Conservation (phyloP, 1,140 invertebrate species). For the Anagrus nilaparvatae region DNA sequence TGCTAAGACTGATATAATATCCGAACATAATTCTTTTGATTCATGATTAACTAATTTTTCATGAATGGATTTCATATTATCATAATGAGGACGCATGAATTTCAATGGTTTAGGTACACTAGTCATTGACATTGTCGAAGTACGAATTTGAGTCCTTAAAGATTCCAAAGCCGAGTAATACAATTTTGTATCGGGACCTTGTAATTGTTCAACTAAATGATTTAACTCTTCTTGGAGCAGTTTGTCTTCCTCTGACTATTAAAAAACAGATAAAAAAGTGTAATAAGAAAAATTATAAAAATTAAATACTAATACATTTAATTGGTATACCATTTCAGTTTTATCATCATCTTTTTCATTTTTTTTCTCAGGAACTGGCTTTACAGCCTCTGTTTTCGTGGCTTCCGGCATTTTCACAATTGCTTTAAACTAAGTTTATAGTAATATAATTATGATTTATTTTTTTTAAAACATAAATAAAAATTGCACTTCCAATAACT, state of each 20-base stretch:
- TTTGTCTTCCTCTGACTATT: slow-evolving; percentile 89
- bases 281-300: too few relatives aligned
- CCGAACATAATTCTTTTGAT: slow-evolving; percentile 76
- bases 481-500: too few relatives aligned
- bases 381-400: slow-evolving; percentile 29
- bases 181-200: slow-evolving; percentile 71
- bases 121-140: slow-evolving; percentile 99
- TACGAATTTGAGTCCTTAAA: slow-evolving; percentile 78
- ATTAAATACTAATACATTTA: too few relatives aligned
- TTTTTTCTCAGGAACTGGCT: slow-evolving; percentile 31
- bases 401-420: slow-evolving; percentile 35
- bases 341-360: slow-evolving; percentile 39
- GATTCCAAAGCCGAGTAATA: slow-evolving; percentile 83
- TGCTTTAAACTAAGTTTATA: neutral
- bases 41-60: slow-evolving; percentile 66
- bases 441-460: too few relatives aligned
- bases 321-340: slow-evolving; percentile 36
- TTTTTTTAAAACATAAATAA: too few relatives aligned
- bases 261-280: slow-evolving; percentile 18
- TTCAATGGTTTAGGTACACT: slow-evolving; percentile 98
- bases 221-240: slow-evolving; percentile 90
- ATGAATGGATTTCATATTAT: slow-evolving; percentile 80
- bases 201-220: slow-evolving; percentile 79
- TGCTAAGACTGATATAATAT: slow-evolving; percentile 93
- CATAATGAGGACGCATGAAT: slow-evolving; percentile 91